Evolutionary conservation across 2,888 invertebrate genomes (phyloP).

Genomic region (Anodontia alba): DNA sequence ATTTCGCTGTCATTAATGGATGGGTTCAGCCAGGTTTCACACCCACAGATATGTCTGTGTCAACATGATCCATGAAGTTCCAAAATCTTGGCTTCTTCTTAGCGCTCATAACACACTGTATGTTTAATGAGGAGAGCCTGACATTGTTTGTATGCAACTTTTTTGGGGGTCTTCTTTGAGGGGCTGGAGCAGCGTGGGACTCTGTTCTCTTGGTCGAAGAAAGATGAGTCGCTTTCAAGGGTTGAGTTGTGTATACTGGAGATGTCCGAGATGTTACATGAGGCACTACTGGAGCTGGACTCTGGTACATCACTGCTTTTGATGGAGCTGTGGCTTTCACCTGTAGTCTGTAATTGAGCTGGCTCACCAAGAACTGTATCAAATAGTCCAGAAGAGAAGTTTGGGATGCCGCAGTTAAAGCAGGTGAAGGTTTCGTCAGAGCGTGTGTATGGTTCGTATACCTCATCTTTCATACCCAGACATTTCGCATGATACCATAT

Average conservation of each 20-base stretch:
- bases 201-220: neutral
- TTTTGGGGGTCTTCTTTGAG: neutral
- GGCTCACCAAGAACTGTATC: neutral
- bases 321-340: neutral
- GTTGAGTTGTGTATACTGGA: neutral
- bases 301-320: neutral
- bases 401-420: conserved; percentile 4
- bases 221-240: neutral
- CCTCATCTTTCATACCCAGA: conserved; percentile 18
- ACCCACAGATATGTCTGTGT: conserved; percentile 30
- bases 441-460: neutral
- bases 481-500: conserved; percentile 29
- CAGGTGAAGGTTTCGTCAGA: neutral
- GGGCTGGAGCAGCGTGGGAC: neutral
- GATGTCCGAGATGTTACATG: neutral
- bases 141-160: no score
- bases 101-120: neutral
- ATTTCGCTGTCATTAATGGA: conserved; percentile 17
- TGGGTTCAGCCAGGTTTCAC: conserved; percentile 33
- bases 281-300: neutral
- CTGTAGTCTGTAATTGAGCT: no score
- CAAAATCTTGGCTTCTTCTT: neutral
- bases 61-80: conserved; percentile 22
- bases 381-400: conserved; percentile 10
- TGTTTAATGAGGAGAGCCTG: conserved; percentile 9